These are phyloP conservation scores for Planiliza haematocheilus DNA, from an alignment of 2,113 vertebrate genomes.

Conservation along the genomic window DNA sequence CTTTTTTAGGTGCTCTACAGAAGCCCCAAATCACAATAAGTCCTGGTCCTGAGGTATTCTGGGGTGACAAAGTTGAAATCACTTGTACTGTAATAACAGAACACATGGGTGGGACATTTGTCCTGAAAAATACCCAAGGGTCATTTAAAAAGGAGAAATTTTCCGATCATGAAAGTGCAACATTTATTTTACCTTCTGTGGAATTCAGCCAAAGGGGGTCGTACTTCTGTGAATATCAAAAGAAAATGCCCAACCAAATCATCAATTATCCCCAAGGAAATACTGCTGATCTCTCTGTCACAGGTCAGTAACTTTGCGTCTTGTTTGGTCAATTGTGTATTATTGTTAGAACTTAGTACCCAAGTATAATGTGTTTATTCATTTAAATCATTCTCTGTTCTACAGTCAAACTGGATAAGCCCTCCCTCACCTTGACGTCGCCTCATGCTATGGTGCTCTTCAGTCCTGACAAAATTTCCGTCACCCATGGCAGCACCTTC, in stretches of 20 bases:
- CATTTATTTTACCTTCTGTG: constrained; percentile 64
- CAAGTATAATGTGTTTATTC: too few species aligned
- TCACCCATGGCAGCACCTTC: constrained; percentile 63
- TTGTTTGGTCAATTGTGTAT: not conserved
- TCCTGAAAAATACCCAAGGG: constrained; percentile 50
- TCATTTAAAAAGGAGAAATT: constrained; percentile 56
- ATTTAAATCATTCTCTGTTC: not conserved
- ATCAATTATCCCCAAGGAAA: constrained; percentile 70
- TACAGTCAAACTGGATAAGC: constrained; percentile 71
- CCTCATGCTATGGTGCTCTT: constrained; percentile 65
- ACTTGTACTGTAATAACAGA: constrained; percentile 68
- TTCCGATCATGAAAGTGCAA: constrained; percentile 48
- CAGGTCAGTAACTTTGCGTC: constrained; percentile 32
- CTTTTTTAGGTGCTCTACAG: constrained; percentile 59
- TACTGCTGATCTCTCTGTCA: constrained; percentile 50
- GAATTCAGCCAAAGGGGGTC: constrained; percentile 68
- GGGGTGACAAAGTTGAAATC: constrained; percentile 74
- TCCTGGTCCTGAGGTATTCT: constrained; percentile 57
- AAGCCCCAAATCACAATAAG: constrained; percentile 67
- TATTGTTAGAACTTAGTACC: too few species aligned
- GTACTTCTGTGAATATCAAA: constrained; percentile 79
- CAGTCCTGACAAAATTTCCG: constrained; percentile 61
- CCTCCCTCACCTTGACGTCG: constrained; percentile 66
- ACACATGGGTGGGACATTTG: constrained; percentile 64
- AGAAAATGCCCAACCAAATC: constrained; percentile 53